A percentile compares a stretch with the other conserved stretches of the same genome.
Evolutionary conservation across 2,113 vertebrate genomes (phyloP).

Genomic region (Caranx melampygus): DNA sequence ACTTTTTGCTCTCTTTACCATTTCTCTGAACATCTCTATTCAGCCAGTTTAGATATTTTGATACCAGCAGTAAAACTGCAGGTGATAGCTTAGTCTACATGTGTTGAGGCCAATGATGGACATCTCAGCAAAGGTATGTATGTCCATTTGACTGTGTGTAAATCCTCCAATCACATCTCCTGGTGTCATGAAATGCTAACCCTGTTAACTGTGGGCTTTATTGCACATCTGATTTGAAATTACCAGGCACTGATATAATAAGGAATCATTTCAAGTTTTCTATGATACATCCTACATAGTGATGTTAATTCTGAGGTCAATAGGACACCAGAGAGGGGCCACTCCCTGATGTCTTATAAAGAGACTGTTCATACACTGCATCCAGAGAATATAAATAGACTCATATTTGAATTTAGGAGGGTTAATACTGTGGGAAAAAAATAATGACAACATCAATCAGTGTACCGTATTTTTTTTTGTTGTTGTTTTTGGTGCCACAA

Average conservation of each 20-base stretch:
- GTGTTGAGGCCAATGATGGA: not conserved
- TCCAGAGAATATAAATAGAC: too few relatives aligned
- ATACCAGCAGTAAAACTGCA: not conserved
- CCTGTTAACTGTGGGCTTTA: too few relatives aligned
- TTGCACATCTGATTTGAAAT: not conserved
- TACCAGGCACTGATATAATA: not conserved
- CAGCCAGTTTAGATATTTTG: not conserved
- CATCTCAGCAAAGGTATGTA: not conserved
- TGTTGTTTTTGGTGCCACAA: not conserved
- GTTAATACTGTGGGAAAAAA: not conserved
- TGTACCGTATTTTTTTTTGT: not conserved
- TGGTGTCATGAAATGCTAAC: not conserved
- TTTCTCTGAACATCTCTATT: not conserved
- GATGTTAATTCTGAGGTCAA: too few relatives aligned
- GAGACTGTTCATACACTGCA: too few relatives aligned
- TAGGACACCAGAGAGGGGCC: too few relatives aligned
- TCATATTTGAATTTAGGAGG: not conserved
- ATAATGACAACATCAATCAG: not conserved
- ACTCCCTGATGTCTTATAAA: too few relatives aligned
- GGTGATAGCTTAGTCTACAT: not conserved
- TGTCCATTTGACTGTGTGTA: not conserved
- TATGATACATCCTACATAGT: not conserved
- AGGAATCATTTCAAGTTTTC: not conserved
- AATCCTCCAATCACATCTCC: not conserved
- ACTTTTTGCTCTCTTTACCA: constrained; percentile 22